Evolutionary conservation across 2,888 invertebrate species (phyloP), one percentile per base, ranked within the genome.

Genomic region (Spicauda simplicius): DNA sequence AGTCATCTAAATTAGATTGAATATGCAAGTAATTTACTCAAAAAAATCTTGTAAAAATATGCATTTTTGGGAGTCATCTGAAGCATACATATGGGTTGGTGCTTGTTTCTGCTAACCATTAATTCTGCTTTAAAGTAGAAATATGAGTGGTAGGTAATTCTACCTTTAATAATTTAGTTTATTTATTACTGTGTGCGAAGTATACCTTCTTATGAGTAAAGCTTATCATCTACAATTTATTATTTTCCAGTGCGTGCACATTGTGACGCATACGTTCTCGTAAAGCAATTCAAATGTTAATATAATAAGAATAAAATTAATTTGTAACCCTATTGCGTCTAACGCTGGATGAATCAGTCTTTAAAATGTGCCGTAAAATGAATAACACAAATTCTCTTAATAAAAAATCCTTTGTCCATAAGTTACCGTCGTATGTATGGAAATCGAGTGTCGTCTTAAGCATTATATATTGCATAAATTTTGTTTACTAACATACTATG

Each of bases 401-500:
- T 56, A 60, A 57, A 37, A 68, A 60, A 33, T n/a, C 18, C 70
- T 37, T 14, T 33, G 58, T 19, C 57, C 57, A 58, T 70, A 64
- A 69, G 69, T 69, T 68, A 72, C 59, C 68, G 61, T 69, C 45
- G 58, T 56, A 68, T 69, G 65, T 45, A 45, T 45, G 45, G 5
- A n/a, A 45, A 65, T 72, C 65, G 55, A 53, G 64, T 56, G 76
- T 75, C 80, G 76, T 69, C 66, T 59, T 33, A 62, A 77, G 71
- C 76, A 71, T 67, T 72, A 74, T 79, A 76, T 77, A 76, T 74
- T 79, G 78, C 81, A 78, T 69, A 69, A 71, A 76, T 73, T 80
- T 77, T 84, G 84, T 87, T 84, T 86, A 85, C 83, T 78, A 80
- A 83, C 82, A 80, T 74, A 76, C 68, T 71, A 66, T 80, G 84